A percentile compares a stretch with the other conserved stretches of the same genome.
Evolutionary conservation across 2,888 invertebrate species (phyloP).

Genomic region (Ormyrus labotus): DNA sequence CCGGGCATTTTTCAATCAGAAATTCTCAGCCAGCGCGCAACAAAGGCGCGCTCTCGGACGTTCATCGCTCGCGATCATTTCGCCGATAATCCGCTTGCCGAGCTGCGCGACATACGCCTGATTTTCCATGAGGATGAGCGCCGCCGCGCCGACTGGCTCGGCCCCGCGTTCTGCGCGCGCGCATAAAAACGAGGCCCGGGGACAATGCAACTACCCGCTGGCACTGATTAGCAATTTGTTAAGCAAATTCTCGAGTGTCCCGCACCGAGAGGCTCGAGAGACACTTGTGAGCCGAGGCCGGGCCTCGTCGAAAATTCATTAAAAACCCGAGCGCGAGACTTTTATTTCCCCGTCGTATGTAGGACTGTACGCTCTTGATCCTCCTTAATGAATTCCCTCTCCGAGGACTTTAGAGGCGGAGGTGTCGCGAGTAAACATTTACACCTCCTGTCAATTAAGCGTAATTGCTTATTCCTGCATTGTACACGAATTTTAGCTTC

Average conservation of each 20-base stretch:
- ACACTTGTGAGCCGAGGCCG: too few relatives aligned
- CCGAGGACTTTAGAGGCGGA: too few relatives aligned
- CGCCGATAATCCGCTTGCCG: slow-evolving; percentile 47
- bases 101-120: slow-evolving; percentile 47
- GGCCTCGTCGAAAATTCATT: too few relatives aligned
- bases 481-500: too few relatives aligned
- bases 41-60: slow-evolving; percentile 33
- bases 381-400: too few relatives aligned
- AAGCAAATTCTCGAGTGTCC: slow-evolving; percentile 61
- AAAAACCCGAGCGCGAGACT: too few relatives aligned
- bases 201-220: slow-evolving; percentile 66
- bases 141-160: too few relatives aligned
- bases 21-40: neutral
- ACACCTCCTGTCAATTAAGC: too few relatives aligned
- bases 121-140: slow-evolving; percentile 54
- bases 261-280: slow-evolving; percentile 31
- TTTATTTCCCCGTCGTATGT: too few relatives aligned
- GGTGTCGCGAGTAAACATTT: too few relatives aligned
- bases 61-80: slow-evolving; percentile 36
- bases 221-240: slow-evolving; percentile 65
- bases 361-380: too few relatives aligned
- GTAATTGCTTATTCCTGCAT: too few relatives aligned
- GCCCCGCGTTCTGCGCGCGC: neutral
- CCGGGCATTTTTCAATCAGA: slow-evolving; percentile 43
- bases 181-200: neutral